Percentiles rank a stretch among this genome's conserved stretches.
phyloP scores from a whole-genome alignment of 2,888 invertebrate species.

The Tetragonisca angustula region DNA sequence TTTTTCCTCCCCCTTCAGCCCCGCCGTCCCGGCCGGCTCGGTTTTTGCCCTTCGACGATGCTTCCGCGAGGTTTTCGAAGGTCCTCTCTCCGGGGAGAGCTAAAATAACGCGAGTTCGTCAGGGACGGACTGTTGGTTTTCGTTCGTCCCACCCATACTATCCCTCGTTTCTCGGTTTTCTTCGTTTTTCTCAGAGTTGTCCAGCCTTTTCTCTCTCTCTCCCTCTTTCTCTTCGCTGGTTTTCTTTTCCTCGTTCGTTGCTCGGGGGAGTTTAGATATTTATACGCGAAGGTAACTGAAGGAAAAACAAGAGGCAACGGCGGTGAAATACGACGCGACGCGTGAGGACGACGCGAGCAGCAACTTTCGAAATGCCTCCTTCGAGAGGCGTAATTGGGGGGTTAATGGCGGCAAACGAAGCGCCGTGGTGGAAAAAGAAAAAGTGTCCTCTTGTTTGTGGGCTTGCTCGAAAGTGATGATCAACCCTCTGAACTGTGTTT shows the following conservation, averaged over 20 bases:
- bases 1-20: conserved; percentile 29
- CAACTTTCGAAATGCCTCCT: conserved; percentile 53
- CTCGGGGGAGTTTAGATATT: conserved; percentile 52
- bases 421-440: neutral
- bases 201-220: conserved; percentile 21
- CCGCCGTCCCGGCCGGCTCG: neutral
- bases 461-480: conserved; percentile 11
- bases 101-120: conserved; percentile 70
- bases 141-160: neutral
- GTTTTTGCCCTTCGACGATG: conserved; percentile 49
- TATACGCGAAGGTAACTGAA: conserved; percentile 42
- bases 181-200: neutral
- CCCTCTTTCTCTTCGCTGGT: conserved; percentile 9
- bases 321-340: conserved; percentile 24
- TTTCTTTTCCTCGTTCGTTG: conserved; percentile 29
- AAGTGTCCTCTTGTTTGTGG: conserved; percentile 1
- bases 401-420: conserved; percentile 45
- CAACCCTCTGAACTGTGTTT: neutral
- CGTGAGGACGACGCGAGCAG: neutral
- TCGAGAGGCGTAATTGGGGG: conserved; percentile 54
- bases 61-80: conserved; percentile 67
- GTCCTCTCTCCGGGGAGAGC: conserved; percentile 67
- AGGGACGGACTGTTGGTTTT: conserved; percentile 51
- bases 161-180: neutral
- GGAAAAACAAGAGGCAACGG: conserved; percentile 34